phyloP scores from a whole-genome alignment of 2,888 invertebrate species.

The Coleophora deauratella region DNA sequence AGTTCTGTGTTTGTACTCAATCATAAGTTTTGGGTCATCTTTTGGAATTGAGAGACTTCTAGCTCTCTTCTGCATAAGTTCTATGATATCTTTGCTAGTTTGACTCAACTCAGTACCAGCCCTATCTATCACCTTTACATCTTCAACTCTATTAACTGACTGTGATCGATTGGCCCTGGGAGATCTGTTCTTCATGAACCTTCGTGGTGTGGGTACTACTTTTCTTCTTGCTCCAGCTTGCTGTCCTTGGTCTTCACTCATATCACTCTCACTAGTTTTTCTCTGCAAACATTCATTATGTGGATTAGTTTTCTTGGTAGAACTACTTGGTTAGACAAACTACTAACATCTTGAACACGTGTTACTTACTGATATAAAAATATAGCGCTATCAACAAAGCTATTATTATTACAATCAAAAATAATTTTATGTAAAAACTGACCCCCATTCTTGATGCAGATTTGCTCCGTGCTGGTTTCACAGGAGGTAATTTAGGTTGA shows the following conservation, averaged over 20 bases:
- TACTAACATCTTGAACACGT: slow-evolving; percentile 34
- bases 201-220: slow-evolving; percentile 53
- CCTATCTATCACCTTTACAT: slow-evolving; percentile 41
- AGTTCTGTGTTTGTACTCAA: slow-evolving; percentile 55
- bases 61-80: slow-evolving; percentile 57
- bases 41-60: slow-evolving; percentile 68
- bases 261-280: slow-evolving; percentile 74
- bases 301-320: slow-evolving; percentile 33
- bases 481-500: slow-evolving; percentile 49
- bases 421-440: slow-evolving; percentile 59
- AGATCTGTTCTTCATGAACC: slow-evolving; percentile 57
- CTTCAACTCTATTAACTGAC: slow-evolving; percentile 68
- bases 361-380: slow-evolving; percentile 42
- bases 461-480: slow-evolving; percentile 68
- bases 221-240: slow-evolving; percentile 44
- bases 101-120: slow-evolving; percentile 59
- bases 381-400: slow-evolving; percentile 61
- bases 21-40: slow-evolving; percentile 55
- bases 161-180: slow-evolving; percentile 71
- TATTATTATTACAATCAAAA: slow-evolving; percentile 48
- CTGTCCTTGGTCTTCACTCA: slow-evolving; percentile 64
- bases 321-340: slow-evolving; percentile 32
- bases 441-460: slow-evolving; percentile 67
- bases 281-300: slow-evolving; percentile 64
- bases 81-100: slow-evolving; percentile 63